Evolutionary conservation across 2,113 vertebrate species (phyloP).

Genomic region (Sorex fumeus): DNA sequence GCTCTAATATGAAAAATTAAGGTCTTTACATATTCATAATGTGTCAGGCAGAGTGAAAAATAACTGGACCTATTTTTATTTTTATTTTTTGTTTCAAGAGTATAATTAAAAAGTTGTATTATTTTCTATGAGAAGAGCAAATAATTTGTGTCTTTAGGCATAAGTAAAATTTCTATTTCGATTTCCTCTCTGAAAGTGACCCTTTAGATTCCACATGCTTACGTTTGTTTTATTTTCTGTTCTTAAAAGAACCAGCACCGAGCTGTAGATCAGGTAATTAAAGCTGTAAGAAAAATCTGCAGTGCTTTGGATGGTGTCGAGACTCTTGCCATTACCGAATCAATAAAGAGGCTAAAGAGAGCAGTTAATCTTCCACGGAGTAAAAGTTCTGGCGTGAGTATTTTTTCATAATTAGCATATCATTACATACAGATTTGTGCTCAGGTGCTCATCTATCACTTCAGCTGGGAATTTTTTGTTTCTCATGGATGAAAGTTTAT

Average conservation of each 20-base stretch:
- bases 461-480: conserved; percentile 15
- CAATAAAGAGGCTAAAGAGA: conserved; percentile 94
- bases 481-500: background rate
- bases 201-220: conserved; percentile 52
- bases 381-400: conserved; percentile 92
- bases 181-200: conserved; percentile 57
- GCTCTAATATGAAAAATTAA: conserved; percentile 45
- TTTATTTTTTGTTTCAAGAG: background rate
- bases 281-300: conserved; percentile 96
- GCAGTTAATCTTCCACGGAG: conserved; percentile 93
- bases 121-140: conserved; percentile 25
- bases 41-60: conserved; percentile 39
- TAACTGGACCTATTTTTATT: background rate
- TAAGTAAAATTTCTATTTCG: conserved; percentile 42
- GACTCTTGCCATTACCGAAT: conserved; percentile 93
- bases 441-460: background rate
- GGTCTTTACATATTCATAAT: conserved; percentile 49
- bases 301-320: conserved; percentile 95
- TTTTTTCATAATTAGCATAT: conserved; percentile 40
- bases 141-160: conserved; percentile 22
- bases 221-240: conserved; percentile 71
- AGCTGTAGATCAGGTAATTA: conserved; percentile 93
- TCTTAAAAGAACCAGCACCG: conserved; percentile 91
- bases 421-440: conserved; percentile 4
- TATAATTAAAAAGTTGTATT: conserved; percentile 55